phyloP scores from a whole-genome alignment of 1,140 invertebrate genomes.

The Drosophila mauritiana region DNA sequence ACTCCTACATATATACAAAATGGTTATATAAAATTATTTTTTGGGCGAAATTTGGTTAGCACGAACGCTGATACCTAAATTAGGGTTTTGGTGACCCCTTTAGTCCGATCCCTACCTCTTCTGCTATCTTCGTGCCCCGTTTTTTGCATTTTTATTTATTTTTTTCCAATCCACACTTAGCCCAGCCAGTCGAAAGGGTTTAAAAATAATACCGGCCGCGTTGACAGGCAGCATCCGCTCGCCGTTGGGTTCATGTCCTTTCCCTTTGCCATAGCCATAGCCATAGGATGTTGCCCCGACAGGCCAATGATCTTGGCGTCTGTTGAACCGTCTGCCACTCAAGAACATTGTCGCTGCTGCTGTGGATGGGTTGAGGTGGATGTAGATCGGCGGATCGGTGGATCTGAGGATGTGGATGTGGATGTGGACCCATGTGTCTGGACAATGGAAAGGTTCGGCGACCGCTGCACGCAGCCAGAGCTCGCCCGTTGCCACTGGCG shows the following conservation, averaged over 20 bases:
- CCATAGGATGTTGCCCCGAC: slow-evolving; percentile 38
- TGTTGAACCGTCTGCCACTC: slow-evolving; percentile 41
- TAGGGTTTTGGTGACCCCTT: too few relatives aligned
- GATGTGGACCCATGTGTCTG: slow-evolving; percentile 5
- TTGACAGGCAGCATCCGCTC: slow-evolving; percentile 41
- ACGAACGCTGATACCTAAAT: too few relatives aligned
- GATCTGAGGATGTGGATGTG: too few relatives aligned
- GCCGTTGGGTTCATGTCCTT: slow-evolving; percentile 57
- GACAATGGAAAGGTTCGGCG: slow-evolving; percentile 44
- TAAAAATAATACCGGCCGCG: slow-evolving; percentile 43
- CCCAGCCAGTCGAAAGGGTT: slow-evolving; percentile 19
- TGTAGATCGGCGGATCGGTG: not conserved
- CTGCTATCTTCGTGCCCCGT: not conserved
- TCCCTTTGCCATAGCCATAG: slow-evolving; percentile 29
- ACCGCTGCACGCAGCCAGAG: slow-evolving; percentile 13
- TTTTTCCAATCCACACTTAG: not conserved
- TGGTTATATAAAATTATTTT: too few relatives aligned
- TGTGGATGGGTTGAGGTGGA: not conserved
- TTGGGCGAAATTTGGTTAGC: too few relatives aligned
- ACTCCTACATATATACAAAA: too few relatives aligned
- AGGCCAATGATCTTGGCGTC: slow-evolving; percentile 57
- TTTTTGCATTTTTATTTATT: not conserved
- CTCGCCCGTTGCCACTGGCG: slow-evolving; percentile 22
- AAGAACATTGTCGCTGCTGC: slow-evolving; percentile 15
- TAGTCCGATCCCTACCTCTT: not conserved